Base-by-base conservation (phyloP, 2,888 invertebrate genomes). In the Acronicta alni region DNA sequence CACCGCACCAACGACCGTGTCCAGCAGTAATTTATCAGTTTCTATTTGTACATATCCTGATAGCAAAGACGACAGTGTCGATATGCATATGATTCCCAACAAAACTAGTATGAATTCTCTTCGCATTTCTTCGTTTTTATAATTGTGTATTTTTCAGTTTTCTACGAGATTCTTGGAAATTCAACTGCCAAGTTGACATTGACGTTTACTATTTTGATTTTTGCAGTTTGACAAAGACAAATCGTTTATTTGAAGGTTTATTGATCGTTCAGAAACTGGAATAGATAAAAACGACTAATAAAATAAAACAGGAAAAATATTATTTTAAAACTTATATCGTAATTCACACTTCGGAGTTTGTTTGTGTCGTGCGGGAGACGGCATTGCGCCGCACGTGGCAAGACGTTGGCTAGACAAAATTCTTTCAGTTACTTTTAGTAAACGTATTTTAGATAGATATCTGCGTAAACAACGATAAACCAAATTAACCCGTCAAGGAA, bases 31-130 rank as follows among this genome's bases (percentile, higher is more conserved):
- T 83, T 89, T 90, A 57, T 91, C 88, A 0, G 76, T 64, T 41
- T 88, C 86, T 42, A 84, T 73, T 43, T 83, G 88, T 37, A 85
- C 84, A 71, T 86, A 89, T 41, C 82, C 83, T 0, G 89, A 84
- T 10, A 92, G 49, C 7, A 92, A 67, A 0, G 92, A 89, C 0
- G 91, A 88, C 5, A 93, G 57, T 0, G 90, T 90, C 2, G 92
- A 91, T 62, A 88, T 82, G 73, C 82, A 84, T 57, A 93, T 90
- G 20, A 93, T 92, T 26, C 89, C 90, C 53, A 92, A 71, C 49
- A 92, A 77, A 67, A 90, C 75, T 57, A 92, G 57, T 67, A 92
- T 92, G 32, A 92, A 87, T 86, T 91, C 88, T 35, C 88, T 84
- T 10, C 91, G 79, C 93, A 93, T 93, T 83, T 82, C 73, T 65